Evolutionary conservation across 2,797 vertebrate genomes (phyloP).

Genomic region (Lutjanus campechanus): DNA sequence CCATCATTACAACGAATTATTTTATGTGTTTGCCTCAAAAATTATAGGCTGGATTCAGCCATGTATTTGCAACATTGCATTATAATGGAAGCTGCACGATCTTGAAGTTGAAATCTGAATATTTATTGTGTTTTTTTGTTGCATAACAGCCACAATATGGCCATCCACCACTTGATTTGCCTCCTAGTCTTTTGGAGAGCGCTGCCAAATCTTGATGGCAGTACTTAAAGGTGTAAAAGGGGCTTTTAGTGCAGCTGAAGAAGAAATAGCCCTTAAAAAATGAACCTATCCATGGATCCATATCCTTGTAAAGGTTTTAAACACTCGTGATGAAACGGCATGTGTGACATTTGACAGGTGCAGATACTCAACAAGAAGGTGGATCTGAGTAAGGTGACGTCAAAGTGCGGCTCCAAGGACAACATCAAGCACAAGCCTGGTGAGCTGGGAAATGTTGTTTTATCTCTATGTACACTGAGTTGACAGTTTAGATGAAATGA

Average conservation of each 20-base stretch:
- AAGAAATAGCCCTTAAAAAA: neutral
- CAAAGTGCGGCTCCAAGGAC: slow-evolving; percentile 95
- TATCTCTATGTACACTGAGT: neutral
- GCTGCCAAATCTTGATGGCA: neutral
- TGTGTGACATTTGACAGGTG: slow-evolving; percentile 82
- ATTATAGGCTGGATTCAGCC: neutral
- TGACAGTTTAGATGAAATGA: neutral
- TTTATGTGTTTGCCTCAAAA: neutral
- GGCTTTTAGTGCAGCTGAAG: neutral
- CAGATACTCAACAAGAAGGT: slow-evolving; percentile 96
- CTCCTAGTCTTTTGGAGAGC: neutral
- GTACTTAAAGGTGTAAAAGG: neutral
- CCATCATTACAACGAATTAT: neutral
- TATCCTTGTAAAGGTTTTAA: neutral
- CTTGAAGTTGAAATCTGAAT: neutral
- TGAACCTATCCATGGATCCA: neutral
- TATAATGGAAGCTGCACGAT: neutral
- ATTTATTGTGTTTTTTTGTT: neutral
- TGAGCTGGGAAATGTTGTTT: slow-evolving; percentile 68
- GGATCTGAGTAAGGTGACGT: slow-evolving; percentile 94
- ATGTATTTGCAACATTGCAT: neutral
- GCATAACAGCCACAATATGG: too few species aligned
- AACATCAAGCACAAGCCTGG: slow-evolving; percentile 96
- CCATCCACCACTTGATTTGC: neutral
- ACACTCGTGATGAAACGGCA: neutral